Evolutionary conservation across 1,140 invertebrate species (phyloP), one percentile per base, ranked within the genome.

Genomic region (Pogonognathellus flavescens): DNA sequence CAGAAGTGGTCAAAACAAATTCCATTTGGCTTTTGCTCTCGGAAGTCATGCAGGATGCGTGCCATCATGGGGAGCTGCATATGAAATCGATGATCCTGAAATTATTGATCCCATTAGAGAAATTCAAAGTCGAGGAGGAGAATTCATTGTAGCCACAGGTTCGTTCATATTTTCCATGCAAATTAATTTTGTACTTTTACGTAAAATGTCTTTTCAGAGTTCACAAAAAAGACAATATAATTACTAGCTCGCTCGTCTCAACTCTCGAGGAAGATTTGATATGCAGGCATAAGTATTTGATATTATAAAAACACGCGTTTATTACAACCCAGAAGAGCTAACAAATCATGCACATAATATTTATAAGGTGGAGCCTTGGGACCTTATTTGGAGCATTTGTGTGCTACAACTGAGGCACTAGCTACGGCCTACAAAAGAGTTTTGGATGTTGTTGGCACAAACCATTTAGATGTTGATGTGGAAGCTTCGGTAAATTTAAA

Each of bases 391-490:
- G 89, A 89, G 80, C 87, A 83, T 55, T 62, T 82, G 82, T 88
- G 80, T 72, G 52, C 25, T 80, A 84, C 49, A 55, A 82, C 22
- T n/a, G 85, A 16, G 84, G 41, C 25, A 10, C 55, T 87, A 1
- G 86, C 86, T n/a, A 80, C 55, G 57, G 87, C 88, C 8, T 89
- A 89, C 84, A 88, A 88, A 76, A 76, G 66, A 52, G 82, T 84
- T 55, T 49, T 88, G 22, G 87, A 89, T 76, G 84, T 84, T 16
- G 87, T 88, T 8, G 84, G 82, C 20, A 83, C 86, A 0, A 88
- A 55, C 20, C 88, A 89, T 85, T 53, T 89, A 9, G 89, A 89
- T 81, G 84, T 89, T 41, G 89, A 89, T 81, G 85, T 89, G 14
- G 89, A 89, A 81, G 85, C 89, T 50, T 55, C 86, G 8, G 80